Conservation (phyloP, 92 coral and sea anemone species). For the Isaurus tuberculatus region DNA sequence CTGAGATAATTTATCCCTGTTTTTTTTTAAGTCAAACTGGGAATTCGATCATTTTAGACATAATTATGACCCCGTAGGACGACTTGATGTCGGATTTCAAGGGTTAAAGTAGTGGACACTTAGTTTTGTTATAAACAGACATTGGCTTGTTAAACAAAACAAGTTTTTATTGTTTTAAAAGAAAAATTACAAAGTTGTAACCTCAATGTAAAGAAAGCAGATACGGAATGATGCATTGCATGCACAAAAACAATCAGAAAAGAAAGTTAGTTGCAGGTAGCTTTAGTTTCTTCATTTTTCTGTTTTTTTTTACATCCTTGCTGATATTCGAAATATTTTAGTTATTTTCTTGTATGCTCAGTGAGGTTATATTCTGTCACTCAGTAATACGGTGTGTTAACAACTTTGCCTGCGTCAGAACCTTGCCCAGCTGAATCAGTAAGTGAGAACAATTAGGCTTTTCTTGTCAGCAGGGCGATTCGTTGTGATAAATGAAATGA, state of each 20-base stretch:
- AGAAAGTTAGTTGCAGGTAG: not conserved
- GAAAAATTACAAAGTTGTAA: not conserved
- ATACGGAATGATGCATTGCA: not conserved
- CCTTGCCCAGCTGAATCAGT: not conserved
- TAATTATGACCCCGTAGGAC: not conserved
- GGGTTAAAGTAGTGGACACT: constrained; percentile 5
- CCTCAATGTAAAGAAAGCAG: not conserved
- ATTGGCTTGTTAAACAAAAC: not conserved
- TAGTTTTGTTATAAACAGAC: constrained; percentile 14
- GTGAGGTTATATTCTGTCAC: not conserved
- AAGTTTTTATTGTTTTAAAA: not conserved
- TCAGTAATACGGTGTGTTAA: not conserved
- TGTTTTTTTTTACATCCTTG: not conserved
- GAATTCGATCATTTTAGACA: not conserved
- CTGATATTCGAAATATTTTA: not conserved
- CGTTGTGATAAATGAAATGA: not conserved
- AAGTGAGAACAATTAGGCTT: not conserved
- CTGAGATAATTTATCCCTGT: not conserved
- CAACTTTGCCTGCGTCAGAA: not conserved
- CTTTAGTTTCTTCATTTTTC: not conserved
- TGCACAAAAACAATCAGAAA: not conserved
- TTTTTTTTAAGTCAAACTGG: not conserved
- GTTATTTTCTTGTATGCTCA: not conserved
- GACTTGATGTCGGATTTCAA: not conserved
- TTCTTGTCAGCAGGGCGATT: not conserved